Conservation (phyloP, 2,797 vertebrate genomes). For the Premnoplex brunnescens region DNA sequence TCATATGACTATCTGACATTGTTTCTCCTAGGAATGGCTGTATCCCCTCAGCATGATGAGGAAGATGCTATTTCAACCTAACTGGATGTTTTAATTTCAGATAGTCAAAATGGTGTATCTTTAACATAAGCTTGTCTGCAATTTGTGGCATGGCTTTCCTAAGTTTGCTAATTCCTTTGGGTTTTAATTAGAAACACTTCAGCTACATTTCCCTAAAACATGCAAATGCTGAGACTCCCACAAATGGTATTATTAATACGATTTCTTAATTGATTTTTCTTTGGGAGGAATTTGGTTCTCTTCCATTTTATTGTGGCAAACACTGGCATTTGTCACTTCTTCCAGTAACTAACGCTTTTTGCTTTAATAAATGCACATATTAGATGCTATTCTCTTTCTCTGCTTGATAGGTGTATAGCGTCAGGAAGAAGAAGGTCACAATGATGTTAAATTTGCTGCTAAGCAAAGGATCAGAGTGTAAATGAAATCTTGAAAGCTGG, state of each 20-base stretch:
- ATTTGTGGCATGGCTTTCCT: background rate
- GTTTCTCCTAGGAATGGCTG: background rate
- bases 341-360: constrained; percentile 50
- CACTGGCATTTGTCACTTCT: constrained; percentile 64
- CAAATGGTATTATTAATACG: background rate
- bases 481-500: constrained; percentile 86
- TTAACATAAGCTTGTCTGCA: background rate
- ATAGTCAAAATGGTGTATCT: background rate
- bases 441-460: constrained; percentile 79
- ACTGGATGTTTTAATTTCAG: background rate
- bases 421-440: constrained; percentile 75
- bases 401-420: constrained; percentile 55
- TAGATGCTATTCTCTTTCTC: constrained; percentile 58
- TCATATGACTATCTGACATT: background rate
- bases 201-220: constrained; percentile 9
- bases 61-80: constrained; percentile 12
- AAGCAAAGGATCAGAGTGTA: constrained; percentile 86
- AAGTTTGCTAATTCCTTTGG: constrained; percentile 32
- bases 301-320: constrained; percentile 58
- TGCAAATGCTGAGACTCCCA: background rate
- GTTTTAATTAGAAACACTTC: constrained; percentile 55
- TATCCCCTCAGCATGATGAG: background rate
- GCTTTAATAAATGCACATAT: constrained; percentile 74
- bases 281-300: constrained; percentile 47
- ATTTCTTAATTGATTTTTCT: constrained; percentile 71